Percentiles rank a stretch among this genome's conserved stretches.
phyloP scores from a whole-genome alignment of 2,888 invertebrate genomes.

The Megaustenia siamemsis region DNA sequence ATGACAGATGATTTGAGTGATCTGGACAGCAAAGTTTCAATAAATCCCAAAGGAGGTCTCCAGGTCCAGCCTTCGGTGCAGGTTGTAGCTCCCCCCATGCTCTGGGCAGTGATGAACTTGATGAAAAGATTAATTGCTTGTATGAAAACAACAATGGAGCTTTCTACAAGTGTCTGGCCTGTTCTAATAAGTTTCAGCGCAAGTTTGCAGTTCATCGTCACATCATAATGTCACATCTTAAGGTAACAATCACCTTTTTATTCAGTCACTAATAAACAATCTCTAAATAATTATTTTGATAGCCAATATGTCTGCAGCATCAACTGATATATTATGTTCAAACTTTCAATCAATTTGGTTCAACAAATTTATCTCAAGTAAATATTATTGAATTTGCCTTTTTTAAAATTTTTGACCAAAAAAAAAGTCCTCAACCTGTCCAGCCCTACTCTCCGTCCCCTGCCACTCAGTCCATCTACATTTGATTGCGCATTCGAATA shows the following conservation, averaged over 20 bases:
- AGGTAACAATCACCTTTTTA: conserved; percentile 24
- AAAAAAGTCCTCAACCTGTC: too few species aligned
- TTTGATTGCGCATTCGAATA: too few species aligned
- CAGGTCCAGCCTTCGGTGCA: background rate
- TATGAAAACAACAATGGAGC: conserved; percentile 53
- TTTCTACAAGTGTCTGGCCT: conserved; percentile 56
- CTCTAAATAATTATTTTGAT: too few species aligned
- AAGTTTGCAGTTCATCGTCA: conserved; percentile 61
- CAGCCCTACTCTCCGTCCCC: too few species aligned
- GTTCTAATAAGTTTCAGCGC: conserved; percentile 58
- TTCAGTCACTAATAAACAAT: too few species aligned
- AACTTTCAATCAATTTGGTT: too few species aligned
- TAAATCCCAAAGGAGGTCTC: background rate
- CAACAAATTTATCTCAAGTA: too few species aligned
- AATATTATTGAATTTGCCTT: too few species aligned
- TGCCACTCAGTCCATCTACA: too few species aligned
- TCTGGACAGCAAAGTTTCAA: background rate
- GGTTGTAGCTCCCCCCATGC: conserved; percentile 21
- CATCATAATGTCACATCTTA: conserved; percentile 59
- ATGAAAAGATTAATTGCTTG: conserved; percentile 58
- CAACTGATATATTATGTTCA: too few species aligned
- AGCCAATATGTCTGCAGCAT: too few species aligned
- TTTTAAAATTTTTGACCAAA: too few species aligned
- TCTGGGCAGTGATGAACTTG: conserved; percentile 58
- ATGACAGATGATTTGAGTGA: conserved; percentile 15